Evolutionary conservation across 1,140 invertebrate species (phyloP), one percentile per base, ranked within the genome.

Genomic region (Oncopeltus fasciatus): DNA sequence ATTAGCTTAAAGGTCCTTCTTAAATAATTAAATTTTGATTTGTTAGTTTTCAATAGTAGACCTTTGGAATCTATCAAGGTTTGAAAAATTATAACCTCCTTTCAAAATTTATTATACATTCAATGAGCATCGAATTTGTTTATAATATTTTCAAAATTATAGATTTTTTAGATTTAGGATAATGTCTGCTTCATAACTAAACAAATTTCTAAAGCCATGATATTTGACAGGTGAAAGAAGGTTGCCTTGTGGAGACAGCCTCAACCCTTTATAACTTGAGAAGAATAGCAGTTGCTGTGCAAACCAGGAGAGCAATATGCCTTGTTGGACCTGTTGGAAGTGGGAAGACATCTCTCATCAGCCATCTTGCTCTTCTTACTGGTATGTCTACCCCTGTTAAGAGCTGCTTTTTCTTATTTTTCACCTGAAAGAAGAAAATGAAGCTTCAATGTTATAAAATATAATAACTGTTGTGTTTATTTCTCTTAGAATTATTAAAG

Each of bases 281-380:
- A 38, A 88, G 81, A 70, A 75, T 90, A 60, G 87, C 87, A 4
- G 70, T 91, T 14, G 87, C 83, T 2, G 79, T 92, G 16, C 80
- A 83, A 4, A 78, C 81, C 57, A 81, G 80, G 20, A 84, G 85
- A 72, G 86, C 90, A 31, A 78, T 95, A 31, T 87, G 91, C 65
- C 72, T 98, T 0, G 81, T 88, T 75, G 96, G 96, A 0, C 84
- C 89, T 1, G 88, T 98, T 20, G 95, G 96, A 2, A 88, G 86
- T 69, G 95, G 96, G 4, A 99, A 99, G 77, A 96, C 95, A 0
- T 82, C 83, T 4, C 68, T 98, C 4, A 85, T 98, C 14, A 88
- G 95, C 70, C 84, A 95, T 75, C 75, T 98, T 57, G 92, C 93
- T 11, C 71, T 76, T 27, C 71, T 88, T 65, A 94, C 88, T 2